Evolutionary conservation across 2,888 invertebrate genomes (phyloP), one percentile per base, ranked within the genome.

Genomic region (Synanthedon andrenaeformis): DNA sequence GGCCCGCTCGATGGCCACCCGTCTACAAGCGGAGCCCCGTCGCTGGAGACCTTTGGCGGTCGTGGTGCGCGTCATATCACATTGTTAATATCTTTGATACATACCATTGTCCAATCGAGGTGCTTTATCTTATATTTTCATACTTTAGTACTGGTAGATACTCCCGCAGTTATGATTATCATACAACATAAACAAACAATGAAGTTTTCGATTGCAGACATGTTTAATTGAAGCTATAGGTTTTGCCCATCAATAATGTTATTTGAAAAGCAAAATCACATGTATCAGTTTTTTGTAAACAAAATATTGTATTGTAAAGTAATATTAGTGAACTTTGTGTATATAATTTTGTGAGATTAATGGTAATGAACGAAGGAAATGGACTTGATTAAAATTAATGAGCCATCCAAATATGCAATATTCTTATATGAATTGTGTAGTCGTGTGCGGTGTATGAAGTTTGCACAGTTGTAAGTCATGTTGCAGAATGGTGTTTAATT

Each of bases 101-200:
- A 87, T 87, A 87, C 86, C 87, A 86, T 87, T 88, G 87, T 88
- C 87, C 87, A 87, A 86, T 84, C 83, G 79, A 87, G 87, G 87
- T 88, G 87, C 87, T 87, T 86, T 87, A 87, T 82, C 87, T 86
- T 87, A 88, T 88, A 88, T 88, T 88, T 88, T 88, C 85, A 86
- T 87, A 88, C 87, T 87, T 85, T 86, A 88, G 85, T 87, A 86
- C 85, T 87, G 85, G 84, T 86, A 87, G 86, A 85, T 82, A 82
- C 83, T 87, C 87, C 86, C 81, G 82, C 84, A 82, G 74, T 82
- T 80, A 80, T 74, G 76, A 70, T 79, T 77, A 74, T 74, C 71
- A 74, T 75, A 67, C 74, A 62, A 70, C 70, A 68, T 66, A 70
- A 79, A 76, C 70, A 74, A 76, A 73, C 67, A 71, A 61, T 63